These are phyloP conservation scores for Mactromeris polynyma DNA, from an alignment of 2,888 invertebrate species.

Conservation along the genomic window DNA sequence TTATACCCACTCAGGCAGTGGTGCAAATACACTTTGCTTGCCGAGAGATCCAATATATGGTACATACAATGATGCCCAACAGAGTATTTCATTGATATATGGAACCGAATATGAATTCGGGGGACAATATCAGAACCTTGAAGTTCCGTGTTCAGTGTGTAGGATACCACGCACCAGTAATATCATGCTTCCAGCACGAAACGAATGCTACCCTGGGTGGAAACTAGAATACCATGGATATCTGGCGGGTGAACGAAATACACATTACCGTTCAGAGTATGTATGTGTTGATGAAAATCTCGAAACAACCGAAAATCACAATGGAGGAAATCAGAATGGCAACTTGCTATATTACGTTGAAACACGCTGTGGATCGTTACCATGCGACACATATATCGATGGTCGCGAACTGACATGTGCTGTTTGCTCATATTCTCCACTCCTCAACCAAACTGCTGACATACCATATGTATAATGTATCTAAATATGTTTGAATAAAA, in stretches of 20 bases:
- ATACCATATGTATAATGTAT: no score
- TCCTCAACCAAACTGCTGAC: no score
- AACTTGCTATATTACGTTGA: not conserved
- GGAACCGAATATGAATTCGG: not conserved
- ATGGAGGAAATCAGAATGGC: not conserved
- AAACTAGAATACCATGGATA: no score
- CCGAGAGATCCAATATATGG: not conserved
- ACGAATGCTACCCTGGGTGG: no score
- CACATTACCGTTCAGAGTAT: not conserved
- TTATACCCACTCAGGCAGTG: not conserved
- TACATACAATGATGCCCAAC: not conserved
- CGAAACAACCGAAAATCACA: not conserved
- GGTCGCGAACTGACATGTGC: not conserved
- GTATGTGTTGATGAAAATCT: not conserved
- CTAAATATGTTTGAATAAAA: no score
- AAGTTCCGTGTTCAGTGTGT: no score
- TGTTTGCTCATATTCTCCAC: not conserved
- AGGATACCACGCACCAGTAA: no score
- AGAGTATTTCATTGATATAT: not conserved
- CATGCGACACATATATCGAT: not conserved
- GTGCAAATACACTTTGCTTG: not conserved
- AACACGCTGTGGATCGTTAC: not conserved
- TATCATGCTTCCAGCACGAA: no score
- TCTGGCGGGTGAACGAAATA: not conserved
- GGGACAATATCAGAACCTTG: not conserved